Conservation (phyloP, 2,888 invertebrate genomes). For the Trichopoda pennipes region DNA sequence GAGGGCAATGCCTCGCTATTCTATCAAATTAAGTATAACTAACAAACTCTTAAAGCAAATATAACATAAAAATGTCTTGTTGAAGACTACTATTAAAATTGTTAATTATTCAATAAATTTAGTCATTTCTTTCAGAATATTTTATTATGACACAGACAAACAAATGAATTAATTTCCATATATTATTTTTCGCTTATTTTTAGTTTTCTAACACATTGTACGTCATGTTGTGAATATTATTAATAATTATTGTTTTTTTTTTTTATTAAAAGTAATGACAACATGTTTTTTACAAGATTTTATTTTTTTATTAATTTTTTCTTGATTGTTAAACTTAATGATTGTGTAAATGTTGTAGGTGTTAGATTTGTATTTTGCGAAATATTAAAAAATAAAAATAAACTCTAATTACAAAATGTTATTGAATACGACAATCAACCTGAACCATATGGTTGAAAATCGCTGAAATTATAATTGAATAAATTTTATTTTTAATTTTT, state of each 20-base stretch:
- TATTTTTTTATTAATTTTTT: constrained; percentile 17
- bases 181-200: not conserved
- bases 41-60: too few relatives aligned
- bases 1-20: too few relatives aligned
- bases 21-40: too few relatives aligned
- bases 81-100: too few relatives aligned
- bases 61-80: too few relatives aligned
- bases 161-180: not conserved
- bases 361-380: constrained; percentile 20
- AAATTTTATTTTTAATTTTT: too few relatives aligned
- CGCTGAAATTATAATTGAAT: not conserved
- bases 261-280: constrained; percentile 40
- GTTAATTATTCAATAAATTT: too few relatives aligned
- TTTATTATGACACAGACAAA: too few relatives aligned
- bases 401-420: constrained; percentile 10
- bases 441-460: constrained; percentile 21
- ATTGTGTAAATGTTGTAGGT: constrained; percentile 31
- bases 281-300: constrained; percentile 49
- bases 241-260: constrained; percentile 43
- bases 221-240: constrained; percentile 31
- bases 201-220: constrained; percentile 21
- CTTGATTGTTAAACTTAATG: not conserved
- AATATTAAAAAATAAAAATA: not conserved
- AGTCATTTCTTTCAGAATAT: too few relatives aligned
- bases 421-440: not conserved